Conservation (phyloP, 2,888 invertebrate genomes). For the Drosophila paracracens region DNA sequence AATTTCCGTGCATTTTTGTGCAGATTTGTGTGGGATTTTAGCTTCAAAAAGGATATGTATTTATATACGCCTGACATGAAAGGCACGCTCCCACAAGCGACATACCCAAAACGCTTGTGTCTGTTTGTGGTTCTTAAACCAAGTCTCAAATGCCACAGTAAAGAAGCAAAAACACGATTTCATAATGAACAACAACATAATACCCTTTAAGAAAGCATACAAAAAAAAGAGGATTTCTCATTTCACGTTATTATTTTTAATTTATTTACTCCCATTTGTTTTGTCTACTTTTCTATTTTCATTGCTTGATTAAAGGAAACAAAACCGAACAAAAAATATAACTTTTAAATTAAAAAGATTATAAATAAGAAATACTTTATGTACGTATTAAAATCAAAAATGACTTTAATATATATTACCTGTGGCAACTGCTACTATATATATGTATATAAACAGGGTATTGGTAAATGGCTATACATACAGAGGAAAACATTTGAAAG, state of each 20-base stretch:
- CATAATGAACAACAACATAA: not conserved
- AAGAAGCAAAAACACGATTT: constrained; percentile 14
- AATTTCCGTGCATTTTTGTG: constrained; percentile 76
- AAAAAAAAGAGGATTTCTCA: not conserved
- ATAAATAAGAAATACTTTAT: not conserved
- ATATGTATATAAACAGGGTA: constrained; percentile 9
- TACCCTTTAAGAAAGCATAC: not conserved
- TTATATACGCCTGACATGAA: constrained; percentile 19
- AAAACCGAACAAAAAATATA: not conserved
- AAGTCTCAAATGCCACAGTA: constrained; percentile 41
- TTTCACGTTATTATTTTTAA: not conserved
- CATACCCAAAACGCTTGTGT: constrained; percentile 31
- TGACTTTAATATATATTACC: not conserved
- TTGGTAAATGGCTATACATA: constrained; percentile 35
- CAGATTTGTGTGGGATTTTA: constrained; percentile 62
- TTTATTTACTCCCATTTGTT: not conserved
- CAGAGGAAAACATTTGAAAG: constrained; percentile 58
- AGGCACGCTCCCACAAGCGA: constrained; percentile 28
- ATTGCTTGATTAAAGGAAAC: not conserved
- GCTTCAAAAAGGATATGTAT: constrained; percentile 12
- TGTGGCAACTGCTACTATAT: not conserved
- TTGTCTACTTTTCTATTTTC: not conserved
- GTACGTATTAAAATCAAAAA: not conserved
- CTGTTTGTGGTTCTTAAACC: constrained; percentile 45
- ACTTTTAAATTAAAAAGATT: not conserved